Evolutionary conservation across 53 echinoderm and acorn worm species (phyloP).

Genomic region (Luidia sarsii): DNA sequence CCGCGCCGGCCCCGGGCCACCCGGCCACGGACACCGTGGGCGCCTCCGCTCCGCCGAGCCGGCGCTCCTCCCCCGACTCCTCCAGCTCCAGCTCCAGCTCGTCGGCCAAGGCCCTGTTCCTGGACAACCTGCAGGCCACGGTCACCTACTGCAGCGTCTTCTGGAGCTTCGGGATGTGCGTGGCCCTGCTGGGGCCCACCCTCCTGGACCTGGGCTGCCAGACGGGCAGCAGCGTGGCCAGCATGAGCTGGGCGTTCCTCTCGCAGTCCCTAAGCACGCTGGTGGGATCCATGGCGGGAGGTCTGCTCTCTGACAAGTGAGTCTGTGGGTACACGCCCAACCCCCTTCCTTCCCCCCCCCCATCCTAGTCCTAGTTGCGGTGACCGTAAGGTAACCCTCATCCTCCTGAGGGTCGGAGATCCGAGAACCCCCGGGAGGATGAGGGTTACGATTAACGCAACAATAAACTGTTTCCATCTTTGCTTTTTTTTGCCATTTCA

Average conservation of each 20-base stretch:
- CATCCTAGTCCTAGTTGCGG: no score
- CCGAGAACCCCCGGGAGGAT: no score
- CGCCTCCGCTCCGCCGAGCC: no score
- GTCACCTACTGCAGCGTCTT: constrained; percentile 97
- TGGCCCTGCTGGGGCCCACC: constrained; percentile 93
- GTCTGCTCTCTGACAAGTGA: constrained; percentile 93
- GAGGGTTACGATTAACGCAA: no score
- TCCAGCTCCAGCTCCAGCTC: neutral
- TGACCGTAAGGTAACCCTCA: no score
- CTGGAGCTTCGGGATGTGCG: constrained; percentile 99
- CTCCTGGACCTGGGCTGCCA: constrained; percentile 92
- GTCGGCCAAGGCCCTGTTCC: constrained; percentile 71
- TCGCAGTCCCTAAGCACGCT: constrained; percentile 88
- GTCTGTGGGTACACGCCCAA: neutral
- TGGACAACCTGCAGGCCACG: constrained; percentile 83
- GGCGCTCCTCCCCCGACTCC: neutral
- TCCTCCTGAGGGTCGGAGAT: no score
- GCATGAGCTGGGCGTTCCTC: constrained; percentile 94
- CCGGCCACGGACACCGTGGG: neutral
- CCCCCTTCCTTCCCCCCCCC: neutral
- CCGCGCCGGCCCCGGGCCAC: neutral
- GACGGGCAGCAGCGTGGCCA: constrained; percentile 78
- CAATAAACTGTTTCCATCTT: no score
- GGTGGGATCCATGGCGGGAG: constrained; percentile 95
- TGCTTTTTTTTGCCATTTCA: no score